Conservation (phyloP, 2,797 vertebrate species). For the Catamblyrhynchus diadema region DNA sequence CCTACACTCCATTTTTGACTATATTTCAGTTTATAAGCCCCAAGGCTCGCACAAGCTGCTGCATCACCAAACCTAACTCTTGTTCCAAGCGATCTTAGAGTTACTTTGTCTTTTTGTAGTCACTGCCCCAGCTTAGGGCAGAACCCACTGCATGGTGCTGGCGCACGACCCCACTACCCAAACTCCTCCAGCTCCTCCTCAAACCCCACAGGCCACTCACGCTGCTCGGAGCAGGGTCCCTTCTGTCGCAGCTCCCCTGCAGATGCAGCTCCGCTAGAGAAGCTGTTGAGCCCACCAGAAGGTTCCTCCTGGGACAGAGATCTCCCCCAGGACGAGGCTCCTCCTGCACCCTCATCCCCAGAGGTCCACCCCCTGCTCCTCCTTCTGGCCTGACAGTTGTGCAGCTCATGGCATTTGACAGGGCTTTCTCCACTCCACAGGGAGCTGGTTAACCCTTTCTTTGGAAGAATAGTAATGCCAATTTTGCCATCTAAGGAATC, state of each 20-base stretch:
- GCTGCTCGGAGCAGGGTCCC: rapidly evolving
- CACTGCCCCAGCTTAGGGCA: rapidly evolving
- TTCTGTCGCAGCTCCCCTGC: background rate
- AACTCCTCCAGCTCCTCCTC: background rate
- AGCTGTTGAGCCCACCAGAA: background rate
- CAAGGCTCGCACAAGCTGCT: background rate
- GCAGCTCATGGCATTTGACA: background rate
- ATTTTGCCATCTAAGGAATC: background rate
- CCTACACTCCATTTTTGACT: rapidly evolving
- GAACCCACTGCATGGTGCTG: background rate
- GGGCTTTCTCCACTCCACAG: background rate
- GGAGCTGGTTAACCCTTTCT: conserved; percentile 41
- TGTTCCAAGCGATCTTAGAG: background rate
- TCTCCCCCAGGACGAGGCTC: background rate
- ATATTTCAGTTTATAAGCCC: background rate
- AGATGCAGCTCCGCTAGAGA: background rate
- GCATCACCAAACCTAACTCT: background rate
- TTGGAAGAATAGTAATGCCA: background rate
- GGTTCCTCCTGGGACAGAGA: background rate
- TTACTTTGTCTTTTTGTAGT: rapidly evolving
- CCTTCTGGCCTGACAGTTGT: background rate
- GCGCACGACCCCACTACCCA: background rate
- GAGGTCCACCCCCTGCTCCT: conserved; percentile 59
- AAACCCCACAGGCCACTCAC: background rate
- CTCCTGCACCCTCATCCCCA: background rate